Conservation (phyloP, 2,797 vertebrate genomes). For the Xiphorhynchus erythropygius region DNA sequence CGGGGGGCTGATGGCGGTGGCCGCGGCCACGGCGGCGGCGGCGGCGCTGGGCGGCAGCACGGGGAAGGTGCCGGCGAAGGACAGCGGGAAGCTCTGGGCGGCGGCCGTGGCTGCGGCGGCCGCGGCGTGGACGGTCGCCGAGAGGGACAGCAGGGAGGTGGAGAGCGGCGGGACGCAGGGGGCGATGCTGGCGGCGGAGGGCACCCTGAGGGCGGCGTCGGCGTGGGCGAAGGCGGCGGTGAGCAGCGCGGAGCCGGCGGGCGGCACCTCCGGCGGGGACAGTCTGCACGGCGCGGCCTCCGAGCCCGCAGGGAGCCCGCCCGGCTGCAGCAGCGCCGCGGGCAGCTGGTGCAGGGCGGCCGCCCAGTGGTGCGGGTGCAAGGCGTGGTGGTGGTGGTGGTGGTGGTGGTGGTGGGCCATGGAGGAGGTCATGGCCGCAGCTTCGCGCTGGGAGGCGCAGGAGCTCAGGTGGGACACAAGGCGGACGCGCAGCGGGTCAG, state of each 20-base stretch:
- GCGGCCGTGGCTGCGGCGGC: conserved; percentile 81
- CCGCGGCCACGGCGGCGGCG: conserved; percentile 72
- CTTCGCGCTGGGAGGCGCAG: conserved; percentile 88
- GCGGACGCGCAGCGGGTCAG: conserved; percentile 84
- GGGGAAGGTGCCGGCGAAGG: conserved; percentile 83
- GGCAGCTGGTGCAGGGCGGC: conserved; percentile 85
- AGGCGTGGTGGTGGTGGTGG: conserved; percentile 79
- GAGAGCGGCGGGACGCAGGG: conserved; percentile 81
- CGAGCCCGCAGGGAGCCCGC: conserved; percentile 68
- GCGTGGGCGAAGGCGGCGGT: conserved; percentile 82
- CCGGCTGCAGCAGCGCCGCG: conserved; percentile 80
- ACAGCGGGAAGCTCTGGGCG: conserved; percentile 85
- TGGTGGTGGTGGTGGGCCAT: conserved; percentile 80
- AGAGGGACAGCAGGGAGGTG: conserved; percentile 86
- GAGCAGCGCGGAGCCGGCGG: conserved; percentile 78
- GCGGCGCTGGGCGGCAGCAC: conserved; percentile 80
- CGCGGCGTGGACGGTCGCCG: conserved; percentile 85
- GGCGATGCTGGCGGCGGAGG: conserved; percentile 75
- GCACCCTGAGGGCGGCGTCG: conserved; percentile 80
- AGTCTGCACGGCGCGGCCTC: conserved; percentile 77
- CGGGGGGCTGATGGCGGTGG: conserved; percentile 79
- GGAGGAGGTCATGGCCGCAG: conserved; percentile 82
- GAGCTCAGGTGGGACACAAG: conserved; percentile 91
- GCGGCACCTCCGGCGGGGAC: conserved; percentile 71
- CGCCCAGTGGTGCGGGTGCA: conserved; percentile 86